These are phyloP conservation scores for Cheiracanthium punctorium DNA, from an alignment of 2,888 invertebrate species.

Conservation along the genomic window DNA sequence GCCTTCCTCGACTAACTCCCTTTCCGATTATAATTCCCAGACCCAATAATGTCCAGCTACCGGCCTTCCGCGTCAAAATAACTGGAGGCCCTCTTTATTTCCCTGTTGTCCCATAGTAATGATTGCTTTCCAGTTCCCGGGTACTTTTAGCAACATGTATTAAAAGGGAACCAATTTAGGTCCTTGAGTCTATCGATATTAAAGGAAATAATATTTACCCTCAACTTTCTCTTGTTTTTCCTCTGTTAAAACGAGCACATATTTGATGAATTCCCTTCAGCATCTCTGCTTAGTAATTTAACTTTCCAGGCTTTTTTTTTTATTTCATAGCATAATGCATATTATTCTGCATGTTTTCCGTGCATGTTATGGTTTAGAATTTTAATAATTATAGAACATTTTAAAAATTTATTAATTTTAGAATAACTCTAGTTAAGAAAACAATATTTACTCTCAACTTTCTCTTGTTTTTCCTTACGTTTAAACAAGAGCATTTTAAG, in stretches of 20 bases:
- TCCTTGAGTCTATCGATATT: neutral
- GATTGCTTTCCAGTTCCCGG: conserved; percentile 30
- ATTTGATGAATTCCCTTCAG: too few species aligned
- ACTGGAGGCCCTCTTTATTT: conserved; percentile 49
- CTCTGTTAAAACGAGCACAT: too few species aligned
- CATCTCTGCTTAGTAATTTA: too few species aligned
- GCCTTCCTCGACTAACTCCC: neutral
- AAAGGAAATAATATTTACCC: neutral
- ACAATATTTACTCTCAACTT: neutral
- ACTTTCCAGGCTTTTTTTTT: too few species aligned
- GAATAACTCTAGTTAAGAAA: neutral
- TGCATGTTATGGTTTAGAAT: too few species aligned
- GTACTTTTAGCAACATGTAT: conserved; percentile 23
- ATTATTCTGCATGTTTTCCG: too few species aligned
- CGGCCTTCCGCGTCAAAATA: conserved; percentile 52
- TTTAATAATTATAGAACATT: too few species aligned
- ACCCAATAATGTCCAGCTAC: conserved; percentile 57
- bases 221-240: neutral
- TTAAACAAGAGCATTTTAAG: too few species aligned
- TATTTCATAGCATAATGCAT: too few species aligned
- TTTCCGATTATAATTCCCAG: conserved; percentile 59
- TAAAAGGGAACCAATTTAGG: conserved; percentile 52
- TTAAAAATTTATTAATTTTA: conserved; percentile 36
- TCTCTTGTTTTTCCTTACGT: neutral
- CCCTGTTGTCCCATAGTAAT: conserved; percentile 67